Evolutionary conservation across 2,888 invertebrate genomes (phyloP), one percentile per base, ranked within the genome.

Genomic region (Xanthostigma xanthostigma): DNA sequence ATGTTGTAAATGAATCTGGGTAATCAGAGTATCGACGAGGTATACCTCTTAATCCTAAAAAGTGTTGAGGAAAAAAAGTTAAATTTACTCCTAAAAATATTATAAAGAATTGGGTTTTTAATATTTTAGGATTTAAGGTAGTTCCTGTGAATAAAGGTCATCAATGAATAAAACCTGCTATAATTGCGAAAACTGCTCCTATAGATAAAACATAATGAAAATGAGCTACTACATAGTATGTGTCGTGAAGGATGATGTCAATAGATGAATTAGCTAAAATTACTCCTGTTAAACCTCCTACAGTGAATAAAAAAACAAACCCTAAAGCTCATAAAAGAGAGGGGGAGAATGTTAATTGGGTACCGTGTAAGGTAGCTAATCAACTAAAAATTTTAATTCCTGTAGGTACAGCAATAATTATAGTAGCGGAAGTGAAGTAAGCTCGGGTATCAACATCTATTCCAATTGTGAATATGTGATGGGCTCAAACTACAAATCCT

Each of bases 341-440:
- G 0, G 80, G 74, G 0, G 71, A 74, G 58, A 72, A 75, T 46
- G 68, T 69, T 59, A 83, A 62, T 71, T 75, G 74, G 33, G 75
- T 68, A 55, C 83, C 83, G 60, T 79, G 74, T 17, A 84, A 54
- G 11, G 82, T 82, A 1, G 81, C 79, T 67, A 84, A 58, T 77
- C 84, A 86, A 35, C 82, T 80, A 68, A 86, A 86, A 69, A 88
- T 75, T 76, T 87, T 87, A 74, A 88, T 83, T 56, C 85, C 87
- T 13, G 87, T 88, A 0, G 87, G 86, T 0, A 88, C 76, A 1
- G 84, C 86, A 84, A 88, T 88, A 75, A 88, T 82, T 78, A 86
- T 86, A 13, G 86, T 88, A 0, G 84, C 85, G 42, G 86, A 80
- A 0, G 85, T 87, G 65, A 88, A 88, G 64, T 87, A 88, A 17